Evolutionary conservation across 2,888 invertebrate species (phyloP).

Genomic region (Ornithoptera priamus): DNA sequence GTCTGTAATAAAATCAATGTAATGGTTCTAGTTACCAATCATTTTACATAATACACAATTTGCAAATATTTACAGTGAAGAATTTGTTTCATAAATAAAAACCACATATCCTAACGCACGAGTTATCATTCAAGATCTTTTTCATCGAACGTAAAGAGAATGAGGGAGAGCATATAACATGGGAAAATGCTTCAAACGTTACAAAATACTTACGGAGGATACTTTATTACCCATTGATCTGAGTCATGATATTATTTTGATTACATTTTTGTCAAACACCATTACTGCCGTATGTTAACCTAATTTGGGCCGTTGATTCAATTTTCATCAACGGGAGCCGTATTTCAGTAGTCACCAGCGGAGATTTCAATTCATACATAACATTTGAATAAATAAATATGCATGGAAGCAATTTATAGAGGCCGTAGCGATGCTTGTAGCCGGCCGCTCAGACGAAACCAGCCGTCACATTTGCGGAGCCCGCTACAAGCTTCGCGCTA

Average conservation of each 20-base stretch:
- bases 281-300: constrained; percentile 50
- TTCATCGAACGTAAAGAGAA: constrained; percentile 51
- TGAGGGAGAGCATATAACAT: constrained; percentile 39
- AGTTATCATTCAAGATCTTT: constrained; percentile 49
- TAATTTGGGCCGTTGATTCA: constrained; percentile 72
- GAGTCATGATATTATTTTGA: constrained; percentile 40
- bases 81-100: too few relatives aligned
- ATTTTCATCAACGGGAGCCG: constrained; percentile 65
- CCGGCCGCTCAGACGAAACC: constrained; percentile 60
- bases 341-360: constrained; percentile 70
- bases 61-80: too few relatives aligned
- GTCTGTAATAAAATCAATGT: too few relatives aligned
- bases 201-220: constrained; percentile 45
- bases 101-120: too few relatives aligned
- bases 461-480: constrained; percentile 70
- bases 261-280: constrained; percentile 41
- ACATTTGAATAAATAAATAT: constrained; percentile 80
- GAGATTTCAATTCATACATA: constrained; percentile 79
- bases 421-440: constrained; percentile 50
- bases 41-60: too few relatives aligned
- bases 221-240: constrained; percentile 46
- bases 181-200: constrained; percentile 48
- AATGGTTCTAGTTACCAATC: too few relatives aligned
- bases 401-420: constrained; percentile 80
- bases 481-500: constrained; percentile 51